Evolutionary conservation across 2,113 vertebrate genomes (phyloP).

Genomic region (Pipa parva): DNA sequence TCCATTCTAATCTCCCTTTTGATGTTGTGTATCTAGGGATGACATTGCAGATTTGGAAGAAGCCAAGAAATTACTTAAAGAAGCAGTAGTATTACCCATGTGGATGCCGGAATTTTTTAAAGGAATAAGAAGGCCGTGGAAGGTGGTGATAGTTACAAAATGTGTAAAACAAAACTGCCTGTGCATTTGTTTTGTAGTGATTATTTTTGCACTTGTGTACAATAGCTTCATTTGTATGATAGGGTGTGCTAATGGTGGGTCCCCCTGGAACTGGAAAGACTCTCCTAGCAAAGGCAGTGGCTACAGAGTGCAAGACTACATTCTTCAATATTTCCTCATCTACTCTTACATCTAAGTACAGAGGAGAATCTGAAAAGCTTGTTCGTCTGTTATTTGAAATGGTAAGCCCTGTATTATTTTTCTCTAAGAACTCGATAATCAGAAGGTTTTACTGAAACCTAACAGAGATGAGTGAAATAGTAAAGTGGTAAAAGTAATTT

Average conservation of each 20-base stretch:
- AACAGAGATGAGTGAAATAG: too few species aligned
- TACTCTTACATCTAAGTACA: conserved; percentile 95
- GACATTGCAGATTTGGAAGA: conserved; percentile 94
- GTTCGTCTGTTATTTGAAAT: conserved; percentile 97
- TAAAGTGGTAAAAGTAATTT: too few species aligned
- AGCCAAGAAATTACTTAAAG: conserved; percentile 92
- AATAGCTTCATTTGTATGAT: conserved; percentile 38
- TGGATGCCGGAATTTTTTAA: conserved; percentile 99
- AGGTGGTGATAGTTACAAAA: too few species aligned
- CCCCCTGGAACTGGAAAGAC: conserved; percentile 96
- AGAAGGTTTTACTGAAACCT: too few species aligned
- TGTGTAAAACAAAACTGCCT: background rate
- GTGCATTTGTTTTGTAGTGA: background rate
- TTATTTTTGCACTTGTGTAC: background rate
- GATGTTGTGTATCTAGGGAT: conserved; percentile 83
- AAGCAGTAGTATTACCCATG: conserved; percentile 95
- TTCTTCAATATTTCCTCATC: conserved; percentile 97
- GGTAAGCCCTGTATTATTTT: conserved; percentile 64
- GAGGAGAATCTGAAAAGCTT: conserved; percentile 96
- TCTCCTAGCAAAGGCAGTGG: conserved; percentile 92
- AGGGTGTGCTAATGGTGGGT: conserved; percentile 97
- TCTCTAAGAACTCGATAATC: too few species aligned
- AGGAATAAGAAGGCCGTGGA: conserved; percentile 94
- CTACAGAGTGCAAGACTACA: conserved; percentile 95
- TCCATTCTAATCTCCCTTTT: too few species aligned